Evolutionary conservation across 2,888 invertebrate genomes (phyloP), one percentile per base, ranked within the genome.

Genomic region (Caenorhabditis becei): DNA sequence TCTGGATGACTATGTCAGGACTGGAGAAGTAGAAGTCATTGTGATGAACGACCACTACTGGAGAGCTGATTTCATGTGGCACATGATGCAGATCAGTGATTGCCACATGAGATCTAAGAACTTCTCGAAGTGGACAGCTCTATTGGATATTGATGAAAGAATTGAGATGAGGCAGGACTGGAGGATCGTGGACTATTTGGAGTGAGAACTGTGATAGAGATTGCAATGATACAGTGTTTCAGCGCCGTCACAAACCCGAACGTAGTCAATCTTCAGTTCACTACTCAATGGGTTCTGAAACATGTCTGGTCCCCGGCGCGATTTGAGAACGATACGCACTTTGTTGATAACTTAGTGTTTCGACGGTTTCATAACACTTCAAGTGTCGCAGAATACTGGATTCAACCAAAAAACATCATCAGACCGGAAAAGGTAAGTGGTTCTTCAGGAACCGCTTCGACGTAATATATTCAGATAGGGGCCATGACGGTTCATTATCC

Each of bases 71-170:
- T 78, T 53, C 20, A 66, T 78, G 70, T 78, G 67, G 65, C 70
- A 78, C 44, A 58, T 47, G 32, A 20, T 51, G 32, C 69, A 78
- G 26, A 70, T 66, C 28, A 66, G 63, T 66, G 78, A 80, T 20
- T 80, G 80, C n/a, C 80, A 74, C 62, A 49, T 58, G 41, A 65
- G 80, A 62, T 32, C n/a, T 11, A 62, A 35, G 1, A 41, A 80
- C 44, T 61, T 66, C 41, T 32, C 80, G 0, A 74, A 69, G 56
- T 80, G 80, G 80, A 70, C 74, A 14, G 63, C 80, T 0, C 23
- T 80, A 18, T n/a, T 80, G 11, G 75, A 80, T 56, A 37, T 74
- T n/a, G 75, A 80, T 28, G 80, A 80, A 41, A 32, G 74, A 44
- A 51, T 75, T 18, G 79, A 67, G 37, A 80, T 74, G 74, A 78